These are phyloP conservation scores for Myopa testacea DNA, from an alignment of 2,888 invertebrate genomes.

Conservation along the genomic window DNA sequence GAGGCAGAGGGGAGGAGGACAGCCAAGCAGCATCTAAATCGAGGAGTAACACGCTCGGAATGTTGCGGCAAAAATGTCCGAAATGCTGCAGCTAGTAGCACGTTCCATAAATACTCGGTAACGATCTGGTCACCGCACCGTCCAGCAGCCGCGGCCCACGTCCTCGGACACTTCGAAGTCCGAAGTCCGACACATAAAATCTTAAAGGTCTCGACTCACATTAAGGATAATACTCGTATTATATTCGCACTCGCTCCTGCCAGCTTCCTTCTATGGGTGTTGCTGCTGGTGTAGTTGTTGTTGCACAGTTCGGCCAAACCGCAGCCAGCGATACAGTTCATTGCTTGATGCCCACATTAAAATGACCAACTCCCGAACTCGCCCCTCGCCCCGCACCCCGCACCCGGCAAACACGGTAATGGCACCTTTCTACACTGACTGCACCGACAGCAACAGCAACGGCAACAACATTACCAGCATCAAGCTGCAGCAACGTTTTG, in stretches of 20 bases:
- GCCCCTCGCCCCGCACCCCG: not conserved
- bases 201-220: constrained; percentile 17
- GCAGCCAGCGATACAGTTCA: constrained; percentile 22
- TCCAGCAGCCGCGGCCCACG: not conserved
- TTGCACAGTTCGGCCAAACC: not conserved
- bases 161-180: not conserved
- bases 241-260: not conserved
- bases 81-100: not conserved
- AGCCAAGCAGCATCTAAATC: not conserved
- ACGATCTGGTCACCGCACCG: constrained; percentile 11
- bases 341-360: constrained; percentile 15
- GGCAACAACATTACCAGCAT: not conserved
- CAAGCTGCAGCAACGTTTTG: constrained; percentile 25
- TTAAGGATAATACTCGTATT: constrained; percentile 12
- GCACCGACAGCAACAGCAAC: not conserved
- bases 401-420: not conserved
- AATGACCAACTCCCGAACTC: constrained; percentile 15
- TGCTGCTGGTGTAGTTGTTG: not conserved
- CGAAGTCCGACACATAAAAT: constrained; percentile 25
- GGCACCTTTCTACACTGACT: constrained; percentile 2
- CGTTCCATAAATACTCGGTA: constrained; percentile 8
- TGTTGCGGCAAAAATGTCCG: not conserved
- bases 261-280: not conserved
- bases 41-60: not conserved
- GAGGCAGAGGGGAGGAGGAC: no score